A percentile compares a stretch with the other conserved stretches of the same genome.
Conservation (phyloP, 1,140 invertebrate genomes). For the Andrena cerasifolii region DNA sequence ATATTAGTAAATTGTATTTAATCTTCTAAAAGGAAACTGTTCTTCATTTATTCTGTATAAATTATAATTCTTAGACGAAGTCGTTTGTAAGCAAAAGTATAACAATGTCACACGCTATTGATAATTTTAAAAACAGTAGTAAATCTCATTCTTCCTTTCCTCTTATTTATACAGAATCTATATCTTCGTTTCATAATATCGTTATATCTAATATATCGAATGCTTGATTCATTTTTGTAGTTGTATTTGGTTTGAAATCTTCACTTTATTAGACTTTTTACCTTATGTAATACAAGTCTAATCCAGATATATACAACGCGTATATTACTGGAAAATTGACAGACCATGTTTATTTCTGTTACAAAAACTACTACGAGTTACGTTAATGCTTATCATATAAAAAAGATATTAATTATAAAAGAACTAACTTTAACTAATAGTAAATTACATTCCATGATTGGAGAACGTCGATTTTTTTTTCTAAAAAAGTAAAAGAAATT, state of each 20-base stretch:
- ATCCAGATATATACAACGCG: conserved; percentile 51
- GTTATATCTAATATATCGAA: conserved; percentile 12
- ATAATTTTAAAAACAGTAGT: conserved; percentile 16
- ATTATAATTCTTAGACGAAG: conserved; percentile 12
- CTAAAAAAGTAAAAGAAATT: conserved; percentile 63
- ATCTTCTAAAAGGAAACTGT: conserved; percentile 2
- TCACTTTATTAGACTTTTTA: conserved; percentile 48
- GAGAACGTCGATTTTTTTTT: conserved; percentile 54
- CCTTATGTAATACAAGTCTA: conserved; percentile 52
- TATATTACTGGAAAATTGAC: conserved; percentile 64
- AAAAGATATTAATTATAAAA: conserved; percentile 66
- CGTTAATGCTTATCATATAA: conserved; percentile 64
- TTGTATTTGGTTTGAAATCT: conserved; percentile 45
- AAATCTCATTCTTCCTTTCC: conserved; percentile 13
- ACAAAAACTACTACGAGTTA: conserved; percentile 66
- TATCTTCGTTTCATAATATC: conserved; percentile 2
- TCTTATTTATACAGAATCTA: conserved; percentile 19
- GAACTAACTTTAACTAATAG: conserved; percentile 57
- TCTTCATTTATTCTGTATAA: not conserved
- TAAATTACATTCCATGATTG: conserved; percentile 59
- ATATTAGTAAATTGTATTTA: not conserved
- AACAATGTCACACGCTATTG: conserved; percentile 2
- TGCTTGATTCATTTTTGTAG: conserved; percentile 23
- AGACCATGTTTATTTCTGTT: conserved; percentile 60
- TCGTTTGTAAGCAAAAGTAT: conserved; percentile 7